Evolutionary conservation across 2,797 vertebrate species (phyloP), one percentile per base, ranked within the genome.

Genomic region (Sebastes itinus): DNA sequence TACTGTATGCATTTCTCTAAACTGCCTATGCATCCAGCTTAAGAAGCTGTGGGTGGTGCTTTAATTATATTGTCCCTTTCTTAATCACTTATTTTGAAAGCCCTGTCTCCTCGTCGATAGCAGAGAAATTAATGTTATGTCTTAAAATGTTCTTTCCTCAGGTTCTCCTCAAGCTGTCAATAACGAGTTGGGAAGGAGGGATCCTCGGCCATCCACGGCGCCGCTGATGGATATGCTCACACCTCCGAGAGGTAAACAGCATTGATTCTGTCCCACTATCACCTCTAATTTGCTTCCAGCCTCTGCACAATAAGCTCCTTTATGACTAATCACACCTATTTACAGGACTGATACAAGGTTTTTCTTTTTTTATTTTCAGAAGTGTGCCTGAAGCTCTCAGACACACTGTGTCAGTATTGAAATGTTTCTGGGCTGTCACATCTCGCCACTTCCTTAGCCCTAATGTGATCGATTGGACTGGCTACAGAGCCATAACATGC

Each of bases 191-290:
- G 78, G 87, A 89, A 90, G 91, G 86, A 95, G 93, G 88, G 92
- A 95, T 96, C 93, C 86, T 92, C 86, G 87, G 89, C 94, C 90
- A 68, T 95, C 94, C 90, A 90, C 87, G 72, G 71, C 59, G 71
- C 92, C 83, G 92, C 94, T 96, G 95, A 97, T 96, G 96, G 96
- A 97, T 97, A 94, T 83, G 95, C 94, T 97, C 94, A 92, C 95
- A 94, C 96, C 95, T 96, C 92, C 78, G 82, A 94, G 2, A 95
- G 95, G 95, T 96, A 97, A 97, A 96, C 94, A 94, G 93, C 96
- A 98, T 97, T 90, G 96, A 97, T 96, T 87, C 86, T 91, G 91
- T 94, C 94, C 95, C 93, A 94, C 95, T 92, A 94, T 96, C 93
- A 90, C 94, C 93, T 96, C 93, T 94, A 93, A 96, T 96, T 95